Evolutionary conservation across 30 jellyfish, hydroid and myxozoan genomes (phyloP), one percentile per base, ranked within the genome.

Genomic region (Chironex yamaguchii): DNA sequence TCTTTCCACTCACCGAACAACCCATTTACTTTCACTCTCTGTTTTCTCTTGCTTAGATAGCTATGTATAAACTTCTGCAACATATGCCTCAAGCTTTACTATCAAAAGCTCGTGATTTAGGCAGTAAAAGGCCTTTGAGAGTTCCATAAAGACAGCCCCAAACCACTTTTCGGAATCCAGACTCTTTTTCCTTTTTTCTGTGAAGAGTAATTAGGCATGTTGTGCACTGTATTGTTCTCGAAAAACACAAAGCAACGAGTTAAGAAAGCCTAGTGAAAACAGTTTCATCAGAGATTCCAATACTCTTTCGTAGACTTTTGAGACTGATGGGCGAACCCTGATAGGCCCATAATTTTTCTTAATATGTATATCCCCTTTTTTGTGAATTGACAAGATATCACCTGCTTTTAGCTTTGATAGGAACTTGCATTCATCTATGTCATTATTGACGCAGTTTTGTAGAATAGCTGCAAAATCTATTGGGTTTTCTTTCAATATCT

Each of bases 291-390:
- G 79, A 20, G 54, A 67, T 36, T 77, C 79, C 67, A 77, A 27
- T 68, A 77, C 31, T 49, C 89, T 77, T 58, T 77, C 67, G 28
- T 53, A 77, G 12, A 77, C 62, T 77, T 52, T 77, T 52, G 88
- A 77, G 3, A 77, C 80, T 29, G 89, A 77, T 33, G 64, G 80
- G 29, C 54, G 33, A 29, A 52, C 89, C 62, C 69, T 54, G 26
- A 77, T 77, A 14, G 80, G 89, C 34, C 89, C 67, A 69, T 77
- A 52, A 79, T 53, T 77, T 79, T 77, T 77, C 65, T 77, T 77
- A 42, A 79, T 0, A 52, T 33, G 62, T 20, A 51, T 75, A 74
- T 74, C 87, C 28, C 77, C 77, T 24, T 74, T 74, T 74, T 74
- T 74, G 53, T 49, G 29, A 79, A 77, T 63, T 63, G 77, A 63